These are phyloP conservation scores for Remorina albescens DNA, from an alignment of 2,797 vertebrate species.

Conservation along the genomic window DNA sequence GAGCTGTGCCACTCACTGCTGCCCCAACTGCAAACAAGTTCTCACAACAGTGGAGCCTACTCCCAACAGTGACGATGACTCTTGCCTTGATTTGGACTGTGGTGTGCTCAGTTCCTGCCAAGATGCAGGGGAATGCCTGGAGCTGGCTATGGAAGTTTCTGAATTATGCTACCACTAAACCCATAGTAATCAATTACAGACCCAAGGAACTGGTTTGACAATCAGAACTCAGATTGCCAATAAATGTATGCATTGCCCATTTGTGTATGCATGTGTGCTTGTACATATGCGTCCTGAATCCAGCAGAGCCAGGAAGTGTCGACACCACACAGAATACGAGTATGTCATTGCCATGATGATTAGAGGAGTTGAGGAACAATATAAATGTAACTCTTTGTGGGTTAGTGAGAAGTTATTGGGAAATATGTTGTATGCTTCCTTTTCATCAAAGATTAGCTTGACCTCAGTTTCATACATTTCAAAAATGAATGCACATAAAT, in stretches of 20 bases:
- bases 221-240: conserved; percentile 19
- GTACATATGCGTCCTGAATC: conserved; percentile 1
- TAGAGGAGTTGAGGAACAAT: background rate
- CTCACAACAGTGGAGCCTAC: conserved; percentile 76
- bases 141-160: conserved; percentile 96
- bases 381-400: background rate
- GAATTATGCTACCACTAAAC: conserved; percentile 92
- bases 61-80: conserved; percentile 82
- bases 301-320: background rate
- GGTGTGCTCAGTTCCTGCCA: conserved; percentile 89
- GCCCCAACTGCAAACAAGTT: conserved; percentile 88
- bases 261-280: conserved; percentile 19
- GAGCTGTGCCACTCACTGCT: conserved; percentile 83
- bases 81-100: conserved; percentile 88
- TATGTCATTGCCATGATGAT: background rate
- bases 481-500: background rate
- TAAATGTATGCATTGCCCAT: conserved; percentile 7
- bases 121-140: conserved; percentile 92
- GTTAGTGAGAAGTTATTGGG: too few species aligned
- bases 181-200: background rate
- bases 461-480: background rate
- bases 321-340: background rate
- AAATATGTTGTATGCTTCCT: background rate
- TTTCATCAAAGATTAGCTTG: background rate
- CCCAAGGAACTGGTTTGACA: background rate